Percentiles rank a stretch among this genome's conserved stretches.
phyloP scores from a whole-genome alignment of 2,113 vertebrate genomes.

The Anolis sagrei region DNA sequence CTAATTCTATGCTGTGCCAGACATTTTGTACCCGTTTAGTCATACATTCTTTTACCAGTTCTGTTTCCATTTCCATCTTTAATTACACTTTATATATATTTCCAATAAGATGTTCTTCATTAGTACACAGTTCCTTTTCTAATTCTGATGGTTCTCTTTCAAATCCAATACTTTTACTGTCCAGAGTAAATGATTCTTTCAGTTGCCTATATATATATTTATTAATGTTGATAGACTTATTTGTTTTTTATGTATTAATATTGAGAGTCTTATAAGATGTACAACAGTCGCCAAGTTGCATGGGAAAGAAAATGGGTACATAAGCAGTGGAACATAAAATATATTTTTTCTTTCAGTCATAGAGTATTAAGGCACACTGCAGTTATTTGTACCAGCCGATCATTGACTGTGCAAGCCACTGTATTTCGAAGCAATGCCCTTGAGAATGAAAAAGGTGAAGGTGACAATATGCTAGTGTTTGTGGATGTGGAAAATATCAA shows the following conservation, averaged over 20 bases:
- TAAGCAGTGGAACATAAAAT: background rate
- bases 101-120: too few relatives aligned
- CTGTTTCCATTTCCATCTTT: too few relatives aligned
- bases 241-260: background rate
- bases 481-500: conserved; percentile 97
- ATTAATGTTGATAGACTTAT: background rate
- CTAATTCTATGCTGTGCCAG: too few relatives aligned
- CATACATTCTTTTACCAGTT: too few relatives aligned
- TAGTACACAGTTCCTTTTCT: too few relatives aligned
- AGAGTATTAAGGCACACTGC: conserved; percentile 94
- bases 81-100: too few relatives aligned
- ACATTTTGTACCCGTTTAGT: too few relatives aligned
- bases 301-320: background rate
- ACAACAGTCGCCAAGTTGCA: background rate
- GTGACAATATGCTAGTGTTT: conserved; percentile 88
- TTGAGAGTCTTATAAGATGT: background rate
- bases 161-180: too few relatives aligned
- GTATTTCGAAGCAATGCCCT: conserved; percentile 90
- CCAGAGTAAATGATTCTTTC: too few relatives aligned
- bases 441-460: conserved; percentile 79
- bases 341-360: conserved; percentile 78
- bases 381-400: conserved; percentile 95
- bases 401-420: conserved; percentile 88
- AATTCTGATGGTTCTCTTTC: too few relatives aligned
- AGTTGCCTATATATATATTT: background rate